These are phyloP conservation scores for Edolisoma coerulescens DNA, from an alignment of 2,113 vertebrate species.

Conservation along the genomic window DNA sequence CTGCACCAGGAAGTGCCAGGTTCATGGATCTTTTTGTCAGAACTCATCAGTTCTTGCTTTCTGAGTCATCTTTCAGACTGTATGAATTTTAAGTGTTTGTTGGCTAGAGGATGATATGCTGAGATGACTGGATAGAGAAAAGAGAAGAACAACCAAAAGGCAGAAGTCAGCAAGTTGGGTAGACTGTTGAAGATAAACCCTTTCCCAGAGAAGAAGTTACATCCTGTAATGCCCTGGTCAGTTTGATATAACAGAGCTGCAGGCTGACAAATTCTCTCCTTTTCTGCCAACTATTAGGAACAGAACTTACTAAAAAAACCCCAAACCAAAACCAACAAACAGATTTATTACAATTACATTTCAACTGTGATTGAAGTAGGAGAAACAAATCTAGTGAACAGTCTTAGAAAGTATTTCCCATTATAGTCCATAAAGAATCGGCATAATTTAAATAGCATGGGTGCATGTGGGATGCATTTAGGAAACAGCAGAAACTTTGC, in stretches of 20 bases:
- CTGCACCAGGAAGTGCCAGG: not conserved
- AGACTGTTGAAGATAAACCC: conserved; percentile 14
- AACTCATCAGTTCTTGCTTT: not conserved
- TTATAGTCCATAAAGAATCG: conserved; percentile 1
- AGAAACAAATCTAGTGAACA: conserved; percentile 7
- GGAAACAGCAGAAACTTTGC: not conserved
- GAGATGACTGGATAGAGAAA: not conserved
- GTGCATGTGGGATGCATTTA: conserved; percentile 2
- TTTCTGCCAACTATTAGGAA: conserved; percentile 29
- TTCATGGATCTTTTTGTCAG: not conserved
- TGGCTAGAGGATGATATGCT: not conserved
- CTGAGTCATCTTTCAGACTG: not conserved
- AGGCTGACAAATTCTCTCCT: conserved; percentile 53
- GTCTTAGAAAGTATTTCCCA: conserved; percentile 27
- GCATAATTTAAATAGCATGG: conserved; percentile 40
- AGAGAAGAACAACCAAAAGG: not conserved
- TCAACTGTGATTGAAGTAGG: not conserved
- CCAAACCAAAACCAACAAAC: not conserved
- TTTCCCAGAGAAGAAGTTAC: conserved; percentile 43
- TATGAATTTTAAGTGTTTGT: not conserved
- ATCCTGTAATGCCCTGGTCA: conserved; percentile 42
- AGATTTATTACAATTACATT: not conserved
- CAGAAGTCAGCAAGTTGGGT: not conserved
- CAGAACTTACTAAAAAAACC: not conserved
- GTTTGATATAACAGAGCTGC: conserved; percentile 30